Evolutionary conservation across 1,140 invertebrate species (phyloP), one percentile per base, ranked within the genome.

Genomic region (Mycetomoellerius zeteki): DNA sequence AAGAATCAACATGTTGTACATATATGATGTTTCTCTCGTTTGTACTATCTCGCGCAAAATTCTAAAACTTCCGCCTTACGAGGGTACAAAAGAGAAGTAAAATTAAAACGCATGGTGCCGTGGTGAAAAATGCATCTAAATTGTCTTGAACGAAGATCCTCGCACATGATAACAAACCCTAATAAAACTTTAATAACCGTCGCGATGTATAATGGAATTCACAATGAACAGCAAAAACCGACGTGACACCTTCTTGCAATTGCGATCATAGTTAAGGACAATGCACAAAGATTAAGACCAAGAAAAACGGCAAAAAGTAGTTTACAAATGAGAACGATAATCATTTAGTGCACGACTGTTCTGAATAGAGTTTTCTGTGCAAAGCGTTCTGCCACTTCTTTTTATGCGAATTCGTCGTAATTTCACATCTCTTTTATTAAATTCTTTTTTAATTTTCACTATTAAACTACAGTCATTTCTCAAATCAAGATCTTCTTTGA

Each of bases 131-230:
- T 71, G 56, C 64, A 56, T 47, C 33, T 27, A n/a, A 56, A 21
- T 81, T 43, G 30, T 30, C n/a, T 69, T 37, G 47, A n/a, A 30
- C 27, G n/a, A 56, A 81, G 52, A 56, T 71, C 7, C 43, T 33
- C 19, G n/a, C n/a, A 47, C 16, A 21, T 21, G 47, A 81, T 69
- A 81, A 81, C 77, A 5, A 56, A 71, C 33, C 78, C n/a, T 16
- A 67, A 81, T 69, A 16, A 56, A 81, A 58, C 16, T 71, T 52
- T 43, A 30, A 80, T 50, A 37, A 81, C 50, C 5, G 10, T 47
- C 16, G 47, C 24, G 30, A 56, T 14, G 16, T 52, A 12, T 71
- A 71, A 81, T 81, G 16, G 78, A 81, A 81, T 81, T 81, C 64
- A 12, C 21, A 81, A 81, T 69, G 30, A 81, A 47, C 4, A n/a